Conservation (phyloP, 2,113 vertebrate species). For the Danio rerio region GRCz12tu NC_133181.1:46493001-46493500, state of each 20-base stretch:
- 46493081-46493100: neutral
- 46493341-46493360: slow-evolving; percentile 53
- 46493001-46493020: too few relatives aligned
- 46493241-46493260: slow-evolving; percentile 1
- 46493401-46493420: slow-evolving; percentile 72
- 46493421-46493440: slow-evolving; percentile 66
- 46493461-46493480: slow-evolving; percentile 39
- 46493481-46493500: slow-evolving; percentile 33
- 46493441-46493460: slow-evolving; percentile 56
- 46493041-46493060: too few relatives aligned
- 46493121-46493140: neutral
- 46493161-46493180: neutral
- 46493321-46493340: slow-evolving; percentile 48
- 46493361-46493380: slow-evolving; percentile 52
- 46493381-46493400: slow-evolving; percentile 70
- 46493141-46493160: neutral
- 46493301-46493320: slow-evolving; percentile 67
- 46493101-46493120: neutral
- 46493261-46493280: neutral
- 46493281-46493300: slow-evolving; percentile 55
- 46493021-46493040: too few relatives aligned
- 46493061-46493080: neutral
- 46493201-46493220: slow-evolving; percentile 4
- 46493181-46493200: neutral
- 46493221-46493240: slow-evolving; percentile 37